These are phyloP conservation scores for Onychomys leucogaster DNA, from an alignment of 2,797 vertebrate genomes.

Conservation along the genomic window DNA sequence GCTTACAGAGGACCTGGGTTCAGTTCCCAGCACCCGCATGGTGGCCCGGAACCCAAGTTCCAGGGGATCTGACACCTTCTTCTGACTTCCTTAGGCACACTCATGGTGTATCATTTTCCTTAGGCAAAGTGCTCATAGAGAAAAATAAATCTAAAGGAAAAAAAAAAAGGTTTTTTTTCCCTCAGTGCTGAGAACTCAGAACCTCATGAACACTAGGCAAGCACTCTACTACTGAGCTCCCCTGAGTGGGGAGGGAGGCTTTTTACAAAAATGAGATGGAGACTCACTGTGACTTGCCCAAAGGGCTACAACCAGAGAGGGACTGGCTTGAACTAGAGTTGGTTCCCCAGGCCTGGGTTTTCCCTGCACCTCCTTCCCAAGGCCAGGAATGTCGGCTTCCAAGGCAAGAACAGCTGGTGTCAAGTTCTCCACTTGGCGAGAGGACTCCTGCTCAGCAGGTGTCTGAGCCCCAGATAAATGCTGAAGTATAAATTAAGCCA, in stretches of 20 bases:
- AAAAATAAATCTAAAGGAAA: not conserved
- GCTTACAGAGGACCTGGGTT: not conserved
- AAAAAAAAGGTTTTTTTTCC: not conserved
- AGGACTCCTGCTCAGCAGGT: not conserved
- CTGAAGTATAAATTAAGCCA: not conserved
- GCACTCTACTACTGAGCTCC: not conserved
- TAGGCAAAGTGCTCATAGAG: not conserved
- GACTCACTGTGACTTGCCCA: not conserved
- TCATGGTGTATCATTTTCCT: not conserved
- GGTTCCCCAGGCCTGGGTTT: not conserved
- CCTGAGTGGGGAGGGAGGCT: not conserved
- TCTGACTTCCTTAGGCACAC: not conserved
- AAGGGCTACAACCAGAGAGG: not conserved
- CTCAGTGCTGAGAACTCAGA: not conserved
- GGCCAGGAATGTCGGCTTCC: not conserved
- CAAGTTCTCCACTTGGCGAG: not conserved
- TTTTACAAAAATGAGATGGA: not conserved
- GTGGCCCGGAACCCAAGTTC: not conserved
- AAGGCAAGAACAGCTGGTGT: not conserved
- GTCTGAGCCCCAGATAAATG: not conserved
- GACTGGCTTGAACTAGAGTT: not conserved
- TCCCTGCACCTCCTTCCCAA: not conserved
- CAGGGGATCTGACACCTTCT: not conserved
- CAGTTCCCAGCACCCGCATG: not conserved
- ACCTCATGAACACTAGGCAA: not conserved